Conservation (phyloP, 2,113 vertebrate species). For the Chionis minor region DNA sequence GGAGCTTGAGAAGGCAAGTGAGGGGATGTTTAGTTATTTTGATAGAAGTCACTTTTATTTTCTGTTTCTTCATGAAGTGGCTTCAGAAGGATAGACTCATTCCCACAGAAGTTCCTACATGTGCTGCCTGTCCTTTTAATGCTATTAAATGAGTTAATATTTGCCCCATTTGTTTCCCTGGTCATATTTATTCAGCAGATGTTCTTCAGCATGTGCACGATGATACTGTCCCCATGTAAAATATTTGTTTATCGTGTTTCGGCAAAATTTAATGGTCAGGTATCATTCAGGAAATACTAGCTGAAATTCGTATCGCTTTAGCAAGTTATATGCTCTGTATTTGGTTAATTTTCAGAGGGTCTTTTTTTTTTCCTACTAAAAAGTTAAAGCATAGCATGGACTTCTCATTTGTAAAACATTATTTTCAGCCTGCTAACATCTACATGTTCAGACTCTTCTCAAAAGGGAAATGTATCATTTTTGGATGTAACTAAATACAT, state of each 20-base stretch:
- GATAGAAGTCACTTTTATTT: not conserved
- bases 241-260: not conserved
- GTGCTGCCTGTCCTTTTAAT: not conserved
- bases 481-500: not conserved
- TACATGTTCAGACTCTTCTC: not conserved
- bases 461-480: not conserved
- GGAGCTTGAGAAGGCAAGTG: not conserved
- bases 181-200: not conserved
- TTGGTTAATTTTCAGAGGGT: not conserved
- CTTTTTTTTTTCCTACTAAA: not conserved
- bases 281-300: not conserved
- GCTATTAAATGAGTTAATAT: not conserved
- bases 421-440: not conserved
- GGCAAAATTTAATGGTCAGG: not conserved
- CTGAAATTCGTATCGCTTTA: not conserved
- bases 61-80: not conserved
- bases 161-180: not conserved
- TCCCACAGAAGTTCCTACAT: not conserved
- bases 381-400: not conserved
- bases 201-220: not conserved
- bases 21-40: not conserved
- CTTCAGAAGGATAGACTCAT: not conserved
- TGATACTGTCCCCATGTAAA: not conserved
- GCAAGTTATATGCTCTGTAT: not conserved
- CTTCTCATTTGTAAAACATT: not conserved